Evolutionary conservation across 2,113 vertebrate species (phyloP).

Genomic region (Ageneiosus marmoratus): DNA sequence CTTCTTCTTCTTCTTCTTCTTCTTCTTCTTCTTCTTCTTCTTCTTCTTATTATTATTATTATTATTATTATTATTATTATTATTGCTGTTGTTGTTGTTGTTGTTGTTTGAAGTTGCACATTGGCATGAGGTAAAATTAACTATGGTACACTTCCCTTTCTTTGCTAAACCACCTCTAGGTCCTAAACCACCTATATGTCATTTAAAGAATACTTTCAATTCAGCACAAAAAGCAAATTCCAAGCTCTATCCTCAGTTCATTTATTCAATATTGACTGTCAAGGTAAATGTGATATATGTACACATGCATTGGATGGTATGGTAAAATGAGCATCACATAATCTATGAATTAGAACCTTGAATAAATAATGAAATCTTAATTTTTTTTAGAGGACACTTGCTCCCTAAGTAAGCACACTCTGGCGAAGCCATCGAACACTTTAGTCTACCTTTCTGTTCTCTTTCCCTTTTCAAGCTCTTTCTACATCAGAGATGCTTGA

Average conservation of each 20-base stretch:
- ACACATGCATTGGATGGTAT: not conserved
- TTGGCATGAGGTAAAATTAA: not conserved
- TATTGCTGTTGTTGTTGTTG: not conserved
- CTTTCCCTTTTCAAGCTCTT: slow-evolving; percentile 17
- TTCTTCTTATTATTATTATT: too few species aligned
- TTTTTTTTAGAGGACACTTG: slow-evolving; percentile 14
- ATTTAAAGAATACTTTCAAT: not conserved
- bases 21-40: not conserved
- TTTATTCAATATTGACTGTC: slow-evolving; percentile 29
- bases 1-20: not conserved
- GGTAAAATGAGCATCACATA: not conserved
- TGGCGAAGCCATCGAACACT: slow-evolving; percentile 24
- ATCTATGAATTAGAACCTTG: not conserved
- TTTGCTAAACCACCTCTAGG: not conserved
- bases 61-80: not conserved
- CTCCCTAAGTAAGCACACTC: slow-evolving; percentile 17
- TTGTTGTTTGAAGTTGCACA: not conserved
- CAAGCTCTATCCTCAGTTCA: slow-evolving; percentile 26
- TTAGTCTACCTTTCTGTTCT: slow-evolving; percentile 20
- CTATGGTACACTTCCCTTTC: not conserved
- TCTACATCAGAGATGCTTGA: slow-evolving; percentile 42
- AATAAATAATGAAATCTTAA: not conserved
- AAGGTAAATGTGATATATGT: not conserved
- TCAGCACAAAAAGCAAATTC: slow-evolving; percentile 20
- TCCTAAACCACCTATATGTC: not conserved